Conservation (phyloP, 2,888 invertebrate species). For the Epirrita christyi region DNA sequence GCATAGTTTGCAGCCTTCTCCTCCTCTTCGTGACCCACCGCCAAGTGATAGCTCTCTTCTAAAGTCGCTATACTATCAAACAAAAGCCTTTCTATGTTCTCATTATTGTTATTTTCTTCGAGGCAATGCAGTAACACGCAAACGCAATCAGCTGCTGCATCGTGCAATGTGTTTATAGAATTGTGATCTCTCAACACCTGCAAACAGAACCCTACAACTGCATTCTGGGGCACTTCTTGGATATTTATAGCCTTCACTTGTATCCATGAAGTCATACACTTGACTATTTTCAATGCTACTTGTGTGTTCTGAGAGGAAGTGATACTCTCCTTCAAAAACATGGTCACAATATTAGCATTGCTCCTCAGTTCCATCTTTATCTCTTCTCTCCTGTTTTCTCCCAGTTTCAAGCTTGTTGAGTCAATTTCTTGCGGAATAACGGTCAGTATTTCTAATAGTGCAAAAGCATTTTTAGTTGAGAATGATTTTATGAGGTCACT, state of each 20-base stretch:
- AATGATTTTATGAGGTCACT: slow-evolving; percentile 92
- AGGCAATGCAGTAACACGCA: slow-evolving; percentile 93
- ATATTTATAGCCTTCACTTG: slow-evolving; percentile 92
- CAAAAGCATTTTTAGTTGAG: slow-evolving; percentile 89
- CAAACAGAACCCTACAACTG: slow-evolving; percentile 90
- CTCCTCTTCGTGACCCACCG: slow-evolving; percentile 96
- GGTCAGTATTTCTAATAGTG: slow-evolving; percentile 95
- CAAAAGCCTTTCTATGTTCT: slow-evolving; percentile 90
- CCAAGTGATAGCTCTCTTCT: slow-evolving; percentile 94
- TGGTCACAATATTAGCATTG: slow-evolving; percentile 90
- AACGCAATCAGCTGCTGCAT: slow-evolving; percentile 95
- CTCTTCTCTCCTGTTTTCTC: slow-evolving; percentile 95
- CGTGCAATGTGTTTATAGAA: slow-evolving; percentile 89
- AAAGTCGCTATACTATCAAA: slow-evolving; percentile 92
- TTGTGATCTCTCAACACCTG: slow-evolving; percentile 87
- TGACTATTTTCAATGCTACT: slow-evolving; percentile 89
- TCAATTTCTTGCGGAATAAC: slow-evolving; percentile 98
- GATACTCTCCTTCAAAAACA: slow-evolving; percentile 92
- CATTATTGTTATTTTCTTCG: slow-evolving; percentile 90
- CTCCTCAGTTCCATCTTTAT: slow-evolving; percentile 91
- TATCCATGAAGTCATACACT: slow-evolving; percentile 97
- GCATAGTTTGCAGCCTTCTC: slow-evolving; percentile 98
- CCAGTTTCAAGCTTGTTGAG: slow-evolving; percentile 91
- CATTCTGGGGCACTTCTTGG: slow-evolving; percentile 89
- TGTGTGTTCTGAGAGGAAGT: slow-evolving; percentile 87